Conservation (phyloP, 2,113 vertebrate species). For the Gallinago media region DNA sequence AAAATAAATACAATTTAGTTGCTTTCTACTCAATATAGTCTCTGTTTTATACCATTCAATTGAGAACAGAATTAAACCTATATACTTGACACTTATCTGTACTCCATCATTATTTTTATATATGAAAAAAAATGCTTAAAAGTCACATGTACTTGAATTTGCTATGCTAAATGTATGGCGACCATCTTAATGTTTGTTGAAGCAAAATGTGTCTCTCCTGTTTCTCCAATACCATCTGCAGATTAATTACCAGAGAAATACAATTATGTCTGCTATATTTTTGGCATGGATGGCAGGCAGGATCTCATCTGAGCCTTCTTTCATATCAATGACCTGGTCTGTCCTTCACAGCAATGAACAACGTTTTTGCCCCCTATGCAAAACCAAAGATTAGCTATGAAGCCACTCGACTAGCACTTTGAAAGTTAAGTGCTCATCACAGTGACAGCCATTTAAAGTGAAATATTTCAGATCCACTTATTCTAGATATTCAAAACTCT, state of each 20-base stretch:
- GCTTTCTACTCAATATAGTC: neutral
- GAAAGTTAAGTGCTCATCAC: constrained; percentile 13
- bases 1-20: neutral
- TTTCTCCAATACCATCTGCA: neutral
- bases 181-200: neutral
- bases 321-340: neutral
- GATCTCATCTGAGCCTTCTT: neutral
- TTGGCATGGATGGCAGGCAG: neutral
- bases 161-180: neutral
- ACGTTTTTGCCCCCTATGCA: neutral
- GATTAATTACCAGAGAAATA: neutral
- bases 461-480: constrained; percentile 34
- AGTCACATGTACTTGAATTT: neutral
- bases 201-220: neutral
- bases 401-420: neutral
- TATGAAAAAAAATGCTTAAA: neutral
- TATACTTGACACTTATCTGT: neutral
- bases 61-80: neutral
- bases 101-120: neutral
- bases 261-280: neutral
- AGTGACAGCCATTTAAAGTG: neutral
- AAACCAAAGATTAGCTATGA: neutral
- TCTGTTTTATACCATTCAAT: neutral
- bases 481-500: constrained; percentile 7
- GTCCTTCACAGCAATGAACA: constrained; percentile 24